Evolutionary conservation across 2,113 vertebrate genomes (phyloP).

Genomic region (Pristiophorus japonicus): DNA sequence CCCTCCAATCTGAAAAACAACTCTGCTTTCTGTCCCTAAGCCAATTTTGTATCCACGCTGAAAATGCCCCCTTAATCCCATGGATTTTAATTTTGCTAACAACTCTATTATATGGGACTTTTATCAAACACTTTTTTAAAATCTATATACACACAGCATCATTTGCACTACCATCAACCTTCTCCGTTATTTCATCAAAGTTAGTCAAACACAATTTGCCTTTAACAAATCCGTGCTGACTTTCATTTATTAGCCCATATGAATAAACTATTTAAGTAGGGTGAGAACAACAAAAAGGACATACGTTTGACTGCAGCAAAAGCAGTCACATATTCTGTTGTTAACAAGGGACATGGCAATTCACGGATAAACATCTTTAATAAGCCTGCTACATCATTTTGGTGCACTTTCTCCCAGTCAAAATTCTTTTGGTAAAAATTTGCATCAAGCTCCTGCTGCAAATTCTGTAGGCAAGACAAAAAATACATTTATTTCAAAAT

Average conservation of each 20-base stretch:
- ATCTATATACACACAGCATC: background rate
- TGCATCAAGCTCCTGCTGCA: slow-evolving; percentile 73
- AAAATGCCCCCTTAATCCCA: background rate
- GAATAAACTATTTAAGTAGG: background rate
- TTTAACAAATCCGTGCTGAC: background rate
- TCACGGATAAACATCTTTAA: slow-evolving; percentile 86
- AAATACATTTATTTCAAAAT: background rate
- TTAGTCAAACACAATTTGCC: background rate
- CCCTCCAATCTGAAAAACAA: background rate
- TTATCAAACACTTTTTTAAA: background rate
- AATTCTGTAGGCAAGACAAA: slow-evolving; percentile 50
- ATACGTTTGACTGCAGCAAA: slow-evolving; percentile 76
- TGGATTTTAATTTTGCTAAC: background rate
- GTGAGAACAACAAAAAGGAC: background rate
- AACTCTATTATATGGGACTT: background rate
- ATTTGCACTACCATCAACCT: background rate
- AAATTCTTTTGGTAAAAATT: slow-evolving; percentile 70
- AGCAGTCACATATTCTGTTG: slow-evolving; percentile 77
- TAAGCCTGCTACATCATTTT: slow-evolving; percentile 74
- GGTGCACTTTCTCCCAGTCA: slow-evolving; percentile 76
- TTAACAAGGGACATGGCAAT: slow-evolving; percentile 74
- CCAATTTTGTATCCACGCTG: background rate
- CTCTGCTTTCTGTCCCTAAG: background rate
- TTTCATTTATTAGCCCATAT: background rate
- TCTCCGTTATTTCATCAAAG: background rate